Evolutionary conservation across 2,888 invertebrate species (phyloP).

Genomic region (Poecilobothrus nobilitatus): DNA sequence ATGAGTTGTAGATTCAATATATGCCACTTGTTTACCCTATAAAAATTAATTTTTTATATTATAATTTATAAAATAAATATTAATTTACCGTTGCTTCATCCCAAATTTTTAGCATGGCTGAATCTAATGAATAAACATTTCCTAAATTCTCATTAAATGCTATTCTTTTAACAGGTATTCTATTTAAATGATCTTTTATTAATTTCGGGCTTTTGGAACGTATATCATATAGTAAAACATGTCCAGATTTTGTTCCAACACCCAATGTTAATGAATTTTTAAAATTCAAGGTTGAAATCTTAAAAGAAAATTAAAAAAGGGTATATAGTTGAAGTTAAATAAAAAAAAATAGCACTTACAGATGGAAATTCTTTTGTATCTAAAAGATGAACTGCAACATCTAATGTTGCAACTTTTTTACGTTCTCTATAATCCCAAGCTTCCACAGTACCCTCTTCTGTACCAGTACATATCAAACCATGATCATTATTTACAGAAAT

Average conservation of each 20-base stretch:
- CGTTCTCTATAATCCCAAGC: slow-evolving; percentile 92
- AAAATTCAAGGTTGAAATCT: slow-evolving; percentile 67
- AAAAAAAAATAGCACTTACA: slow-evolving; percentile 18
- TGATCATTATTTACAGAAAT: slow-evolving; percentile 82
- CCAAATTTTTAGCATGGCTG: slow-evolving; percentile 84
- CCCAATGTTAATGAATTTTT: slow-evolving; percentile 69
- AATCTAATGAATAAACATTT: slow-evolving; percentile 82
- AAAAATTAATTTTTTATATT: slow-evolving; percentile 30
- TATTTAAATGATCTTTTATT: slow-evolving; percentile 92
- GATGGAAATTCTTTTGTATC: slow-evolving; percentile 46
- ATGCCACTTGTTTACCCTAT: slow-evolving; percentile 86
- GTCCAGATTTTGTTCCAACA: slow-evolving; percentile 90
- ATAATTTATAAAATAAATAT: slow-evolving; percentile 12
- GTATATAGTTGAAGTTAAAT: background rate
- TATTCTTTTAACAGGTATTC: slow-evolving; percentile 79
- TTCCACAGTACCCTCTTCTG: slow-evolving; percentile 85
- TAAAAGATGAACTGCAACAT: slow-evolving; percentile 65
- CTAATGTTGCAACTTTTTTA: slow-evolving; percentile 67
- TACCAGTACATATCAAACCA: slow-evolving; percentile 77
- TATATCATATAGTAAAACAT: slow-evolving; percentile 89
- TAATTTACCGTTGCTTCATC: slow-evolving; percentile 66
- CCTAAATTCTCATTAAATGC: slow-evolving; percentile 75
- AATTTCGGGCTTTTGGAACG: slow-evolving; percentile 80
- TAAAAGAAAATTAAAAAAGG: background rate
- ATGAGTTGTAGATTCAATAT: slow-evolving; percentile 77